Base-by-base conservation (phyloP, 1,140 invertebrate genomes). In the Drosophila kepulauana region DNA sequence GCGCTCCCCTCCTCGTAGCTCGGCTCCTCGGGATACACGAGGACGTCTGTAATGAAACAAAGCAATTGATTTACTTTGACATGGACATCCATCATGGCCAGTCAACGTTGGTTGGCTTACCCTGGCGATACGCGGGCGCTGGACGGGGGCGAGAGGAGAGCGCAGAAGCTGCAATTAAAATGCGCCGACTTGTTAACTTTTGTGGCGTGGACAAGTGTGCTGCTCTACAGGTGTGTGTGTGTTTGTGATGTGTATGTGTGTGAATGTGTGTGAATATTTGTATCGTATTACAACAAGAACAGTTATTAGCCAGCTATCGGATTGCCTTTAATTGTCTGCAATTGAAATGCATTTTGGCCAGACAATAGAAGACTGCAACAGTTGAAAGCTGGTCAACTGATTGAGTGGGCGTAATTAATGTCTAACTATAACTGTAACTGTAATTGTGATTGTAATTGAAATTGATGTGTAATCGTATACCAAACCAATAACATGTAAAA, bases 141-240 rank as follows among this genome's bases (percentile, higher is more conserved):
- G 13, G 5, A 0, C n/a, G 30, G 13, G 52, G 6, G 2, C 33
- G 30, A 0, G 52, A 16, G 3, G 30, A n/a, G 38, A 8, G 45
- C 1, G 45, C 52, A n/a, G n/a, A 20, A 30, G n/a, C 84, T 87
- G 84, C 63, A 88, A 87, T 80, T 88, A 87, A 89, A 81, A 84
- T 67, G 66, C 64, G 69, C 64, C 68, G 57, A 71, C 68, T 67
- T 82, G 82, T 87, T 69, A 82, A 61, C 71, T 46, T 76, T 71
- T 49, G 75, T 72, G 66, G 43, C 16, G 38, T 43, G 43, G 5
- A 16, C 4, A 38, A 51, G 11, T 20, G 20, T 25, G 3, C 3
- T 25, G 20, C 20, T 25, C 7, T 38, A 8, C 35, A 38, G 2
- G 54, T 62, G 49, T 59, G 13, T n/a, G 54, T 57, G 43, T 61